Evolutionary conservation across 2,113 vertebrate species (phyloP).

Genomic region (Misgurnus anguillicaudatus): DNA sequence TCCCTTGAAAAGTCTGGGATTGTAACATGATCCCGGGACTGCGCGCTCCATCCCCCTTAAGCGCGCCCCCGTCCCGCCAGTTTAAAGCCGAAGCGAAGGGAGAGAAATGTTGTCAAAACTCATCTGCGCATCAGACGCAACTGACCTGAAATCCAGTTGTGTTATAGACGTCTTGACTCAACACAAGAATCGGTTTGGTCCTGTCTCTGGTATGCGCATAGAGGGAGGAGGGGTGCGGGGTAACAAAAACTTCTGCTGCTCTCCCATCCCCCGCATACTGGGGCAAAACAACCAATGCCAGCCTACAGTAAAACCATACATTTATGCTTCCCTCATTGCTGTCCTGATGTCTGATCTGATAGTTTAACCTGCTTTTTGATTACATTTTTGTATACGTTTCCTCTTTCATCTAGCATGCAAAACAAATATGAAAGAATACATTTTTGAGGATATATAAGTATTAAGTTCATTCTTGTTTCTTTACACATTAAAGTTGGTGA

Average conservation of each 20-base stretch:
- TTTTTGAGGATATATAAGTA: too few relatives aligned
- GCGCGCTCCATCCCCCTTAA: constrained; percentile 67
- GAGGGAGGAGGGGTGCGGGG: constrained; percentile 50
- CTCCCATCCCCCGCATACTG: constrained; percentile 69
- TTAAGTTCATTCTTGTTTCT: too few relatives aligned
- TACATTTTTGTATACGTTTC: background rate
- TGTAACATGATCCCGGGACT: constrained; percentile 74
- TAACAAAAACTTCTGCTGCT: constrained; percentile 58
- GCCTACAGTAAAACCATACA: background rate
- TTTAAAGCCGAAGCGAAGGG: constrained; percentile 51
- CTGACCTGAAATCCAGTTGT: constrained; percentile 15
- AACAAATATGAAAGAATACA: too few relatives aligned
- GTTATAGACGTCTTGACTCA: constrained; percentile 15
- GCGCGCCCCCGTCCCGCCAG: constrained; percentile 35
- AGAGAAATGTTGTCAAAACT: constrained; percentile 15
- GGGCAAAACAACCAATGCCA: constrained; percentile 49
- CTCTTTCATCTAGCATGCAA: too few relatives aligned
- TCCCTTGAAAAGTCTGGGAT: constrained; percentile 72
- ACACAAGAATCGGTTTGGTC: constrained; percentile 42
- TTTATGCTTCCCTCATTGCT: constrained; percentile 4
- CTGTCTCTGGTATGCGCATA: constrained; percentile 69
- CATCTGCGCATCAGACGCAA: background rate
- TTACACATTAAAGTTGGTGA: too few relatives aligned
- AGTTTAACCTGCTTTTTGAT: background rate
- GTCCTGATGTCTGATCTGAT: background rate